A percentile compares a stretch with the other conserved stretches of the same genome.
These are phyloP conservation scores for Gonocerus acuteangulatus DNA, from an alignment of 2,888 invertebrate genomes.

Conservation along the genomic window DNA sequence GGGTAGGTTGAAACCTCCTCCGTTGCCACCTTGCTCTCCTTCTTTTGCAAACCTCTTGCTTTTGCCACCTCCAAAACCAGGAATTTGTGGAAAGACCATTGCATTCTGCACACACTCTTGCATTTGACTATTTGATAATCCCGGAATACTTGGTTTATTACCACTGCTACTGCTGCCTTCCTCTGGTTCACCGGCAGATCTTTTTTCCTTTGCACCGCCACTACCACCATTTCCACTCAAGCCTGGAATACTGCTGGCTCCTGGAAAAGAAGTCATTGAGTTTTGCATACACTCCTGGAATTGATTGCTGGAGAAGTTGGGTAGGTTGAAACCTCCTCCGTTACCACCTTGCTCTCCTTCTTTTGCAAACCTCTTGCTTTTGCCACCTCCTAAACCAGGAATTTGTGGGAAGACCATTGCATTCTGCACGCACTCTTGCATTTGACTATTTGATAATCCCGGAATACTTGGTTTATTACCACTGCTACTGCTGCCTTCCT, in stretches of 20 bases:
- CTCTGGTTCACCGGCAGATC: neutral
- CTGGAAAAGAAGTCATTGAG: neutral
- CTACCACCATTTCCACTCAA: neutral
- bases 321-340: neutral
- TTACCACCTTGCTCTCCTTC: neutral
- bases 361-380: neutral
- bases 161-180: neutral
- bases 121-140: neutral
- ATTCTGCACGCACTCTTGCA: no score
- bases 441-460: no score
- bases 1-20: neutral
- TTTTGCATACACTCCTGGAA: neutral
- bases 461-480: neutral
- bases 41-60: neutral
- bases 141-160: neutral
- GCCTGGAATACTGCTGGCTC: neutral
- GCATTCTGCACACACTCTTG: conserved; percentile 1
- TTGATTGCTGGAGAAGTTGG: neutral
- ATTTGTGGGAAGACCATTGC: neutral
- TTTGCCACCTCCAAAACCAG: neutral
- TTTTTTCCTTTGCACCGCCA: neutral
- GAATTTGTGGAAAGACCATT: neutral
- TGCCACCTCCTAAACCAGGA: neutral
- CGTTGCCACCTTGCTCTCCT: neutral
- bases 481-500: neutral